Base-by-base conservation (phyloP, 2,888 invertebrate genomes). In the Epiblema foenella region DNA sequence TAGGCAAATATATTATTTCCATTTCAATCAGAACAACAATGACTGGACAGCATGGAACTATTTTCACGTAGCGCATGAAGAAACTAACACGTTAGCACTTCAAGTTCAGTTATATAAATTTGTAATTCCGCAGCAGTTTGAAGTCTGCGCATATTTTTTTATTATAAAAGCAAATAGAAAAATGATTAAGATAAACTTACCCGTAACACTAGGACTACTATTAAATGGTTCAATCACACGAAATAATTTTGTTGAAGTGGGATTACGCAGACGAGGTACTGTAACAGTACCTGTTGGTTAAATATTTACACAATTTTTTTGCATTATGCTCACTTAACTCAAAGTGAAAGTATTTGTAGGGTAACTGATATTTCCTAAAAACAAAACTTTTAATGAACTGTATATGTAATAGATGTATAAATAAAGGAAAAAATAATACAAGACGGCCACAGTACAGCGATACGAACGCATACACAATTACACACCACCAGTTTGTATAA, bases 221-320 rank as follows among this genome's bases (percentile, higher is more conserved):
- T 33, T 33, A 33, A 29, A 33, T 33, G 9, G 37, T 10, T 42
- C 54, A 33, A 39, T 37, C n/a, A 37, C 9, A 51, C 39, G 9
- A 42, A 39, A 15, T 46, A 46, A 62, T 51, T 56, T 42, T 60
- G 57, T 57, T 57, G 56, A 51, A 67, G 59, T 68, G 70, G 49
- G 66, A 71, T 62, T 74, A 77, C 78, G 74, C 78, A 80, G 78
- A 78, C 81, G 78, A 76, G 77, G 79, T 77, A 77, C 76, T 77
- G 54, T 79, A 81, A 79, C 79, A 81, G 83, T 82, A 83, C 83
- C 80, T 82, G 75, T 74, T 75, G 78, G 74, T 76, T 77, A 77
- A 76, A 77, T 76, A 79, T 78, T 84, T 80, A 82, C 77, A 81
- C 75, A 69, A 76, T 73, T 73, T 70, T 72, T 74, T 68, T 75